A percentile compares a stretch with the other conserved stretches of the same genome.
These are phyloP conservation scores for Hemiscyllium ocellatum DNA, from an alignment of 2,113 vertebrate species.

Conservation along the genomic window DNA sequence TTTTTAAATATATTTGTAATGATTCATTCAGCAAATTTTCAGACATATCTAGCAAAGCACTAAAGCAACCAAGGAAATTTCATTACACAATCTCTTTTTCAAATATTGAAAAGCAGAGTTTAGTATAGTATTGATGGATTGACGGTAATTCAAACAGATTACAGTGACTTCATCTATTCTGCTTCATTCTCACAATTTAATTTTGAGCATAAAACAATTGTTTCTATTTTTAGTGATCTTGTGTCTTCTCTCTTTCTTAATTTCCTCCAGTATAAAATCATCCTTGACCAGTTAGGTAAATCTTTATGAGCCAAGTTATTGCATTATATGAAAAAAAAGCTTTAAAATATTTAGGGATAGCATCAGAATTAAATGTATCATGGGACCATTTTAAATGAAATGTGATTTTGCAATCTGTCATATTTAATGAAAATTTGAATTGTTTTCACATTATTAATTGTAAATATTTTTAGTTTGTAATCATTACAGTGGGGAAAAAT, in stretches of 20 bases:
- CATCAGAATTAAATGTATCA: not conserved
- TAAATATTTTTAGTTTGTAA: not conserved
- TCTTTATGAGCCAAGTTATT: not conserved
- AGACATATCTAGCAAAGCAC: not conserved
- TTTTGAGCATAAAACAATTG: no score
- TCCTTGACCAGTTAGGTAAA: not conserved
- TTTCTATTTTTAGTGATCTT: not conserved
- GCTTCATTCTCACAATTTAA: no score
- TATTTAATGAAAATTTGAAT: not conserved
- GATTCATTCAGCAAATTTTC: not conserved
- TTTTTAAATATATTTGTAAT: not conserved
- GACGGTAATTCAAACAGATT: not conserved
- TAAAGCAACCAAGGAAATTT: not conserved
- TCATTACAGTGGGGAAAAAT: not conserved
- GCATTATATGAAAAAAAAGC: not conserved
- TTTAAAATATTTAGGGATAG: not conserved
- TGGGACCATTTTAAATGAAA: not conserved
- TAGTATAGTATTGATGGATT: not conserved
- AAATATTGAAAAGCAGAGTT: not conserved
- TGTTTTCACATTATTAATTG: not conserved
- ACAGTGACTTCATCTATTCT: not conserved
- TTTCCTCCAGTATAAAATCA: not conserved
- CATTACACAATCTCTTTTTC: no score
- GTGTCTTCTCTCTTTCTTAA: not conserved
- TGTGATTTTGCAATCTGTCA: not conserved